phyloP scores from a whole-genome alignment of 2,888 invertebrate genomes.

The Sesia bembeciformis region DNA sequence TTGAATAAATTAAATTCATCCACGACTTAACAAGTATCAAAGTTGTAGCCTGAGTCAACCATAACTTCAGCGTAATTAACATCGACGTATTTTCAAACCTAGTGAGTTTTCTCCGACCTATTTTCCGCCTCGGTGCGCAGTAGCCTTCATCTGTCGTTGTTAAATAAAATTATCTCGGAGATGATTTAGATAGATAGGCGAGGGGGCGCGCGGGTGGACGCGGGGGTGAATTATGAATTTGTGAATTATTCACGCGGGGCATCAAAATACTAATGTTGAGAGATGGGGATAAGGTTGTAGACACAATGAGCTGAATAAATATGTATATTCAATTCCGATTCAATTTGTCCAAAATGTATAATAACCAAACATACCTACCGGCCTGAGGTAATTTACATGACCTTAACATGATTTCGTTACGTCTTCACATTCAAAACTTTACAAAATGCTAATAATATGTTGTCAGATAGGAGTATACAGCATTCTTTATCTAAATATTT shows the following conservation, averaged over 20 bases:
- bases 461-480: too few relatives aligned
- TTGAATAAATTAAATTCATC: too few relatives aligned
- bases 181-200: conserved; percentile 11
- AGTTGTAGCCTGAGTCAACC: too few relatives aligned
- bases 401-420: too few relatives aligned
- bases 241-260: conserved; percentile 45
- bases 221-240: conserved; percentile 36
- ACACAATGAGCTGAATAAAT: neutral
- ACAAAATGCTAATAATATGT: too few relatives aligned
- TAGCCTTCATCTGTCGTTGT: conserved; percentile 7
- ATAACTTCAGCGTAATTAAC: too few relatives aligned
- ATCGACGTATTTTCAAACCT: too few relatives aligned
- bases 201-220: conserved; percentile 13
- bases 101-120: too few relatives aligned
- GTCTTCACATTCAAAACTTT: too few relatives aligned
- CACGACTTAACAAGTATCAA: too few relatives aligned
- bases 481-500: too few relatives aligned
- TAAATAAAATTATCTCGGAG: conserved; percentile 8
- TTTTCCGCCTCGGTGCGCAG: neutral
- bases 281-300: conserved; percentile 11
- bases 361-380: neutral
- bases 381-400: too few relatives aligned
- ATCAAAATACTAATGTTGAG: conserved; percentile 46
- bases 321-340: neutral
- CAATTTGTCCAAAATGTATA: neutral